Base-by-base conservation (phyloP, 2,888 invertebrate species). In the Acleris laterana region DNA sequence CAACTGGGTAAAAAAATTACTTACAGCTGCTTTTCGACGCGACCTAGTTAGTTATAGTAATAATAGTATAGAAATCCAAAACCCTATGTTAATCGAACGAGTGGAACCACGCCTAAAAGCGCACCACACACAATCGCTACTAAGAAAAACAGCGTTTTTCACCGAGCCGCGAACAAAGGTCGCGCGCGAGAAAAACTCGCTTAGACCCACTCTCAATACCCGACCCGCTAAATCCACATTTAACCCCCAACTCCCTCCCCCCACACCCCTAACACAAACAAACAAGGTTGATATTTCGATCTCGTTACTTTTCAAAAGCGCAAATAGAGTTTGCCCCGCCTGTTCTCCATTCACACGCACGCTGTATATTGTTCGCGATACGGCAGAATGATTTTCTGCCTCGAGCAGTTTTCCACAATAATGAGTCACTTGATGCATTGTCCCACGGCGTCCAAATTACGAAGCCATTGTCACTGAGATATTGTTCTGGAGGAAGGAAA, bases 401-500 rank as follows among this genome's bases (percentile, higher is more conserved):
- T 79, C 79, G 83, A 82, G 84, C 85, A 81, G 80, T 86, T 87
- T 86, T 86, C 83, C 84, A 79, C 85, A 85, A 86, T 90, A 90
- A 91, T 89, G 87, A 90, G 87, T 89, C 87, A 87, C 88, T 88
- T 87, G 90, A 87, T 85, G 88, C 82, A 87, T 87, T 87, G 88
- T 86, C 88, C 87, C 85, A 82, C 80, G 78, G 83, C 87, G 82
- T 87, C 86, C 86, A 88, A 90, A 90, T 90, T 88, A 89, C 85
- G 84, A 84, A 85, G 83, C 84, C 80, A 90, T 90, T 90, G 90
- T 90, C 87, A 84, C 79, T 79, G 84, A 85, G 87, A 87, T 88
- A 89, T 90, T 89, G 88, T 90, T 88, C 87, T 82, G 80, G 84
- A 84, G 84, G 87, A 81, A 86, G 89, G 89, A 89, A 90, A 90